Percentiles rank a stretch among this genome's conserved stretches.
Conservation (phyloP, 2,113 vertebrate species). For the Echinops telfairi region DNA sequence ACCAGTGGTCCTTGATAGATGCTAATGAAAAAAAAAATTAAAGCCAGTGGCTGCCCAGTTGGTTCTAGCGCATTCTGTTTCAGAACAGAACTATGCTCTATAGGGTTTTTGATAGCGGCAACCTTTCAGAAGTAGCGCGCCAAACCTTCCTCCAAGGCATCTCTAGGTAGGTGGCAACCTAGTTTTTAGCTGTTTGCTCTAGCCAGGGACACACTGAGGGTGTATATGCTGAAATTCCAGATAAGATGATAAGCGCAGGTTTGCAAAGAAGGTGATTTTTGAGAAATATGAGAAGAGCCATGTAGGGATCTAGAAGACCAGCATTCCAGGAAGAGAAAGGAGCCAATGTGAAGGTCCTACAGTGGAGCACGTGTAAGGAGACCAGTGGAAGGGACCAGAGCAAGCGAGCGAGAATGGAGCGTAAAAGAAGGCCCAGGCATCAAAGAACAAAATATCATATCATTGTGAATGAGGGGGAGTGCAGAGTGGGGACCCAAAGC, state of each 20-base stretch:
- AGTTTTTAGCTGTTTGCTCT: neutral
- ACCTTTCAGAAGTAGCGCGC: neutral
- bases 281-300: slow-evolving; percentile 12
- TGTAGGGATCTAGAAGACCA: neutral
- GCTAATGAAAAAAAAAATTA: neutral
- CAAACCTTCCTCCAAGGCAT: neutral
- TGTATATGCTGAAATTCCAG: neutral
- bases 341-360: neutral
- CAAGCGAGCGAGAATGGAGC: neutral
- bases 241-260: neutral
- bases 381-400: neutral
- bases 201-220: neutral
- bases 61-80: neutral
- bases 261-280: neutral
- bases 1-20: neutral
- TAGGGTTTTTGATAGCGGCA: too few species aligned
- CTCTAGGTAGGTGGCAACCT: neutral
- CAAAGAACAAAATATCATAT: too few species aligned
- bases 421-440: neutral
- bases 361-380: too few species aligned
- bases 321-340: neutral
- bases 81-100: neutral
- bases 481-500: too few species aligned
- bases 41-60: neutral
- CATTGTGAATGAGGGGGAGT: too few species aligned